phyloP scores from a whole-genome alignment of 2,888 invertebrate species.

The Drosophila helvetica region DNA sequence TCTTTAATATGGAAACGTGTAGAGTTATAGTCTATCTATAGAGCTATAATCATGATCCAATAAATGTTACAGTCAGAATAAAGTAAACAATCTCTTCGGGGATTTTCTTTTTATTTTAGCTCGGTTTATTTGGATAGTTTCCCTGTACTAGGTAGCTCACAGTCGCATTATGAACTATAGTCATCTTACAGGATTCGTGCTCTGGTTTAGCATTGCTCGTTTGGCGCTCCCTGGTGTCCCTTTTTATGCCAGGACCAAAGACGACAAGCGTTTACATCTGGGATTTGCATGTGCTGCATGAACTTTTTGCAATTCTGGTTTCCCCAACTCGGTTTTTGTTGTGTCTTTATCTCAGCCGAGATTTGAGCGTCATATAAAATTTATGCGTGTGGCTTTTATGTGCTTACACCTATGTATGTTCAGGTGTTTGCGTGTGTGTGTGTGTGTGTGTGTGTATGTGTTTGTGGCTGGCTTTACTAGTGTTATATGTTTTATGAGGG shows the following conservation, averaged over 20 bases:
- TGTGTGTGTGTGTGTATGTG: constrained; percentile 13
- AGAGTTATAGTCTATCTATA: too few species aligned
- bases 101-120: too few species aligned
- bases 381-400: constrained; percentile 68
- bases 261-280: constrained; percentile 70
- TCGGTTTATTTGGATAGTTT: not conserved
- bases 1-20: too few species aligned
- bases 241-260: constrained; percentile 52
- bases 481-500: constrained; percentile 29
- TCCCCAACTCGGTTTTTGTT: constrained; percentile 7
- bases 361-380: constrained; percentile 77
- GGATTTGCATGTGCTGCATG: constrained; percentile 75
- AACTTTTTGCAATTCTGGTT: constrained; percentile 27
- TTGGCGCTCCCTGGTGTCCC: constrained; percentile 56
- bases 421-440: not conserved
- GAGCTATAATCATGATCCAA: too few species aligned
- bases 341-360: constrained; percentile 62
- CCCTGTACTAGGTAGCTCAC: not conserved
- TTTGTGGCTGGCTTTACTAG: constrained; percentile 15
- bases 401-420: constrained; percentile 29
- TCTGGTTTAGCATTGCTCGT: constrained; percentile 66
- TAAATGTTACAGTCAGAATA: too few species aligned
- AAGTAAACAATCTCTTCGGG: too few species aligned
- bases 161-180: not conserved
- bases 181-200: not conserved